Conservation (phyloP, 1,140 invertebrate genomes). For the Calliopsis andreniformis region DNA sequence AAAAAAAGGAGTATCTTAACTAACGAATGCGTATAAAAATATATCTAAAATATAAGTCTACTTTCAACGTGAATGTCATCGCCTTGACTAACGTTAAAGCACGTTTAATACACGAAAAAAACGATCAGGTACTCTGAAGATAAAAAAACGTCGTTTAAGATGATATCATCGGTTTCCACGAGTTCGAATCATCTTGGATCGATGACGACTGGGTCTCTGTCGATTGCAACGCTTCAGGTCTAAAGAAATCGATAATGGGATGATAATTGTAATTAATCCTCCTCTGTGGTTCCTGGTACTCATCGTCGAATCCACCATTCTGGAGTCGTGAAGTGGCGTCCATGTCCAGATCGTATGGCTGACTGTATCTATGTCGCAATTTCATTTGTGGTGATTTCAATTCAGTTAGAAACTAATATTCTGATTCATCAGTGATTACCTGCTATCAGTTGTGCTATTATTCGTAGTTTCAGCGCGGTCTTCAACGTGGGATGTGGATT, state of each 20-base stretch:
- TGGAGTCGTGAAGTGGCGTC: conserved; percentile 70
- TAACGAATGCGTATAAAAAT: neutral
- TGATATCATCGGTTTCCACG: conserved; percentile 78
- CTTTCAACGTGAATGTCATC: neutral
- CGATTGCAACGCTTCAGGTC: conserved; percentile 79
- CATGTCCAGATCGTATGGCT: conserved; percentile 67
- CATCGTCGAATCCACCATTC: conserved; percentile 75
- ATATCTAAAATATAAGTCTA: neutral
- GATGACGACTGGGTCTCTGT: conserved; percentile 49
- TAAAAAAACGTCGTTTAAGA: conserved; percentile 58
- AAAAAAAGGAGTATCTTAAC: neutral
- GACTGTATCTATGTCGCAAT: conserved; percentile 63
- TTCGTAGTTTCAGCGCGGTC: conserved; percentile 49
- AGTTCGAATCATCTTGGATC: conserved; percentile 60
- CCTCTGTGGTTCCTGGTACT: conserved; percentile 78
- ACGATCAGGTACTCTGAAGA: conserved; percentile 73
- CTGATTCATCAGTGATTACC: too few species aligned
- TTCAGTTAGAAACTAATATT: too few species aligned
- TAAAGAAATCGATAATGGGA: conserved; percentile 92
- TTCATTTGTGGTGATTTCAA: neutral
- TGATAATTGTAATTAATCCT: conserved; percentile 92
- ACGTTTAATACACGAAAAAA: conserved; percentile 39
- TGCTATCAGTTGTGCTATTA: conserved; percentile 45
- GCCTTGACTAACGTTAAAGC: neutral
- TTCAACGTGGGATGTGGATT: conserved; percentile 71